phyloP scores from a whole-genome alignment of 2,113 vertebrate species.

The Pycnonotus jocosus region DNA sequence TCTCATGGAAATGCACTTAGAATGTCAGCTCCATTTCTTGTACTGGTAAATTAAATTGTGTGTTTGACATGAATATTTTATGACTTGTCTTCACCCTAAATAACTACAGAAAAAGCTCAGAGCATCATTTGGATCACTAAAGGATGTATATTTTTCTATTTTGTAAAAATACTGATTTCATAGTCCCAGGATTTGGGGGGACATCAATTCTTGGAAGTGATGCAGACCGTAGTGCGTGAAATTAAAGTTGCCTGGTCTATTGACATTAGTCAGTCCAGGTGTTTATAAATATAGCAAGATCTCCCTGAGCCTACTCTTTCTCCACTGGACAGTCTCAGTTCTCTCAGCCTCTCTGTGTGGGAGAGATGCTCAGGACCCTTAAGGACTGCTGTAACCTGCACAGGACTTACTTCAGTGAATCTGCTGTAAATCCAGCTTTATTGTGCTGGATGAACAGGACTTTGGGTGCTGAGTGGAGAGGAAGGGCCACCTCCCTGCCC shows the following conservation, averaged over 20 bases:
- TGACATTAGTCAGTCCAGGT: not conserved
- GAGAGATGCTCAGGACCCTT: not conserved
- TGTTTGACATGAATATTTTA: not conserved
- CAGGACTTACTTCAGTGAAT: not conserved
- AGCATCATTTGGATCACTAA: not conserved
- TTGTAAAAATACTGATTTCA: not conserved
- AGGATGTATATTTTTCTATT: not conserved
- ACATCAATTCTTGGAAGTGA: not conserved
- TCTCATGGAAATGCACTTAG: not conserved
- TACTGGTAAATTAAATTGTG: not conserved
- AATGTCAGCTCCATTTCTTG: not conserved
- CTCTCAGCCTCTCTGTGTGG: not conserved
- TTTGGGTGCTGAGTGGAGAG: not conserved
- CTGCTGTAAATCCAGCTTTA: not conserved
- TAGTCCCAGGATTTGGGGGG: not conserved
- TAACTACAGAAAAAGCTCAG: not conserved
- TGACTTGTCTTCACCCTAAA: not conserved
- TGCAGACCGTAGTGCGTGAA: not conserved
- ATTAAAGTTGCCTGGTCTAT: not conserved
- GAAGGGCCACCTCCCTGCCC: not conserved
- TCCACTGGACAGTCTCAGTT: not conserved
- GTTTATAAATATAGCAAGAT: not conserved
- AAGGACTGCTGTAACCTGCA: not conserved
- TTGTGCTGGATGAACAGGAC: not conserved
- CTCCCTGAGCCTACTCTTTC: not conserved